Base-by-base conservation (phyloP, 2,888 invertebrate species). In the Stenolophus ochropezus region DNA sequence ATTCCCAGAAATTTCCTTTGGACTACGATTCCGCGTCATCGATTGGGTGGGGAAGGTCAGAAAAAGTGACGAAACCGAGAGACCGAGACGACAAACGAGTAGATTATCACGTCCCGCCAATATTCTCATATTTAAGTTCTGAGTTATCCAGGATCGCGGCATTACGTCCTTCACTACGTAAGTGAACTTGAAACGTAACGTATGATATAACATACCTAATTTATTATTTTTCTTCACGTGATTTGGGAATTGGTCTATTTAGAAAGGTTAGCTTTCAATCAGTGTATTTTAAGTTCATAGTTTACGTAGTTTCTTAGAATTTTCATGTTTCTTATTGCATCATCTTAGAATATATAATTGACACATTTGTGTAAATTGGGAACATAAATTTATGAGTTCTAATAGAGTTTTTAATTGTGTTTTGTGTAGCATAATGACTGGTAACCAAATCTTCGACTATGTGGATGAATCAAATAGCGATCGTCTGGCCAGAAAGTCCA, bases 401-500 rank as follows among this genome's bases (percentile, higher is more conserved):
- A 33, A 33, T 33, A 8, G 6, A 42, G 6, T 42, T 42, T 11
- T 25, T 51, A 14, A 73, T 21, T 49, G 2, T 20, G 8, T 2
- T 76, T 75, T 75, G 23, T 75, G 2, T 8, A 73, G 73, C 11
- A 53, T 16, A 11, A 91, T 91, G 91, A 85, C 89, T 1, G 89
- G 88, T 53, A 85, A 87, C 81, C 88, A 86, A 82, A 85, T 90
- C 85, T 91, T 90, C 84, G 89, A 91, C 11, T 91, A 91, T 83
- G 89, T 88, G 77, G 91, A 91, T 82, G 93, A 93, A 88, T 90
- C 91, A 85, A 91, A 92, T 77, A 86, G 89, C 1, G 90, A 91
- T 1, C 92, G 91, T 86, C 88, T 95, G 53, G 89, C 92, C 0
- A 91, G 92, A 83, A 95, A 95, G 87, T 92, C 94, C 1, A 93